Evolutionary conservation across 2,113 vertebrate species (phyloP).

Genomic region (Rhinolophus sinicus): DNA sequence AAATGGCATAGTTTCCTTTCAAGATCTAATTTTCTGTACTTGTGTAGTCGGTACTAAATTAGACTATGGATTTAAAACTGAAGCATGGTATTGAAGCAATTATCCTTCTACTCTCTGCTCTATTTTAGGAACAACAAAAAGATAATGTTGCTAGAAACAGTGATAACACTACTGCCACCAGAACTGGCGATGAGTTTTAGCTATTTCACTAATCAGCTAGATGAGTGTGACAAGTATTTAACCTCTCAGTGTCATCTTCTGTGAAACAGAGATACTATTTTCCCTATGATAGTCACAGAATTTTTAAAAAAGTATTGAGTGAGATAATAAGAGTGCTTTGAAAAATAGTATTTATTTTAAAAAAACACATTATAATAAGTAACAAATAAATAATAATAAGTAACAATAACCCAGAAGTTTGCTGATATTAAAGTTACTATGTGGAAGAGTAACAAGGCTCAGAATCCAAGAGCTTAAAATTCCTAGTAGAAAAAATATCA

Average conservation of each 20-base stretch:
- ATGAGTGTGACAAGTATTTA: background rate
- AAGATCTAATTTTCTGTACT: constrained; percentile 64
- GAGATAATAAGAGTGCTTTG: background rate
- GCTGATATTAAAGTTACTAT: background rate
- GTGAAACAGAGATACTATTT: background rate
- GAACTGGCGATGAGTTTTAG: background rate
- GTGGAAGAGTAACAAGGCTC: background rate
- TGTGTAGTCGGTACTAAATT: constrained; percentile 64
- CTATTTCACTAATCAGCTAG: background rate
- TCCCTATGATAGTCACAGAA: background rate
- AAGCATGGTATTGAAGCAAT: constrained; percentile 48
- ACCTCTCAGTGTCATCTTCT: background rate
- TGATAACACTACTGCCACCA: background rate
- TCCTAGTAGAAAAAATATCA: background rate
- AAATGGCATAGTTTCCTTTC: constrained; percentile 37
- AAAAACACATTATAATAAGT: background rate
- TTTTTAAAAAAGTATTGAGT: background rate
- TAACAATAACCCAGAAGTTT: background rate
- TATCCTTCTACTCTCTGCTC: constrained; percentile 42
- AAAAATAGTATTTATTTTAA: background rate
- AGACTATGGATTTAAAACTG: constrained; percentile 56
- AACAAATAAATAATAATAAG: background rate
- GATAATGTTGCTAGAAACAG: background rate
- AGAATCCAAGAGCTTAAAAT: constrained; percentile 6
- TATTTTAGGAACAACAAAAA: constrained; percentile 61